Evolutionary conservation across 2,113 vertebrate genomes (phyloP).

Genomic region (Barbus barbus): DNA sequence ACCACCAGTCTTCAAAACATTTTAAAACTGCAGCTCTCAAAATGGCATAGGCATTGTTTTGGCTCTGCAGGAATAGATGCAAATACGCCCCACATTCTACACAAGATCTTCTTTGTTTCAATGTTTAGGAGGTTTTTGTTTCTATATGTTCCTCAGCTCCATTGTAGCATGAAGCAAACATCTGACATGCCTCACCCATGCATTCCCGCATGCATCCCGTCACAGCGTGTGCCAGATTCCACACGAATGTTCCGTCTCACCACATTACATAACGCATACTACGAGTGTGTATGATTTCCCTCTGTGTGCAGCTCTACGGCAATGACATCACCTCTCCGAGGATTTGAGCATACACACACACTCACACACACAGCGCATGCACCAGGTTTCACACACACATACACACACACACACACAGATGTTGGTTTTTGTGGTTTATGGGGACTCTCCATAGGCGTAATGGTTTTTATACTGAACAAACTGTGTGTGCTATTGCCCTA

Average conservation of each 20-base stretch:
- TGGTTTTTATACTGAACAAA: too few species aligned
- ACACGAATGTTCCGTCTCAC: slow-evolving; percentile 53
- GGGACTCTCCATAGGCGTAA: too few species aligned
- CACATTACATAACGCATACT: slow-evolving; percentile 75
- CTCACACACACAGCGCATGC: slow-evolving; percentile 56
- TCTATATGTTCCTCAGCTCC: neutral
- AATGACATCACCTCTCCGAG: slow-evolving; percentile 76
- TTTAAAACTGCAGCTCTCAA: slow-evolving; percentile 2
- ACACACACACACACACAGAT: too few species aligned
- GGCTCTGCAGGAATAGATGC: neutral
- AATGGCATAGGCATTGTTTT: neutral
- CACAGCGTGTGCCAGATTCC: neutral
- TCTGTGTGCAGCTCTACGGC: slow-evolving; percentile 67
- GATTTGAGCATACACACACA: slow-evolving; percentile 53
- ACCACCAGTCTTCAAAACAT: neutral
- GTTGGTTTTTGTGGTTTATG: too few species aligned
- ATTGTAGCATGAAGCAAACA: neutral
- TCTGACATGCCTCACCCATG: slow-evolving; percentile 11
- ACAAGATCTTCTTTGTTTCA: neutral
- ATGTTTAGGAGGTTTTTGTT: neutral
- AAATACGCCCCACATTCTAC: neutral
- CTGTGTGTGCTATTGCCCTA: too few species aligned
- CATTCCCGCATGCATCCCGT: neutral
- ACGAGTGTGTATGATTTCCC: slow-evolving; percentile 63
- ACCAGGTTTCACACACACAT: slow-evolving; percentile 49